Base-by-base conservation (phyloP, 2,888 invertebrate species). In the Drosophila cyrtoloma region DNA sequence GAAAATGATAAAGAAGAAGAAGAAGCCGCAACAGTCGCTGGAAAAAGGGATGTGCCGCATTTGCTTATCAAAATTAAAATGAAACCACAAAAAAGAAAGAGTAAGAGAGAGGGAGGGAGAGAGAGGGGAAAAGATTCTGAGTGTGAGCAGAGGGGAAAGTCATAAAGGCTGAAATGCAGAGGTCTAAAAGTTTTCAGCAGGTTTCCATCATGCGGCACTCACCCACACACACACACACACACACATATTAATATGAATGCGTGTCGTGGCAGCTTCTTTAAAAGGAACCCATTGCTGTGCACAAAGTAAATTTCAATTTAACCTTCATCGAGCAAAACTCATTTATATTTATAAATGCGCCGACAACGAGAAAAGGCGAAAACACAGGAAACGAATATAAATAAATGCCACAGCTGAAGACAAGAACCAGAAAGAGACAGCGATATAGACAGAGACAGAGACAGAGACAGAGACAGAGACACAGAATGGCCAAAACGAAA, bases 281-380 rank as follows among this genome's bases (percentile, higher is more conserved):
- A 71, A 65, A 66, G 60, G 68, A 77, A 65, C 75, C 79, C 67
- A 77, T 62, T 19, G 62, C 66, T 62, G 71, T 58, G 68, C 68
- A 77, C 74, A 73, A 82, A 79, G 82, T 81, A 86, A 91, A 88
- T 85, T 92, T 89, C 85, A 92, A 92, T 91, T 89, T 92, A 92
- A 92, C 92, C 92, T 86, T 92, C 91, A 88, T 90, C 91, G 92
- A 89, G 87, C 79, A 77, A 79, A 92, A 92, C 90, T 93, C 92
- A 93, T 93, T 93, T 92, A 93, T 93, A 92, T 92, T 92, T 93
- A 93, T 92, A 93, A 93, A 93, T 92, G 91, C 92, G 71, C 71
- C 86, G 84, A 89, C 81, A 88, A 86, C 72, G 73, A 60, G 77
- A 59, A 66, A 53, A 68, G 62, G 61, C 68, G 60, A 59, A 67